Base-by-base conservation (phyloP, 2,888 invertebrate genomes). In the Andrena marginata region DNA sequence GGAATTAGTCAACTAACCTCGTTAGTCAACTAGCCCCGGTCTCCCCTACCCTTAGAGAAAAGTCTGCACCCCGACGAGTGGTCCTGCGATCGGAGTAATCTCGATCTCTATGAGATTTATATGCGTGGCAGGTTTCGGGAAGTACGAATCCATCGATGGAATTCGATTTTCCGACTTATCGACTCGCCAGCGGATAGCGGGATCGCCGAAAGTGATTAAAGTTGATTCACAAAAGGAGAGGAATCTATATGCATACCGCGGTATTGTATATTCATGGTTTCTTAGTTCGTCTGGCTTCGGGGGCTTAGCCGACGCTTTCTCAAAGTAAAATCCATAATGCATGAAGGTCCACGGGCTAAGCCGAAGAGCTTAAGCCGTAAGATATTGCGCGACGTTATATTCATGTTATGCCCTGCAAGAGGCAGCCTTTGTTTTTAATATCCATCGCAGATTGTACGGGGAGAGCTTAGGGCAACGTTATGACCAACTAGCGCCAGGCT, bases 221-320 rank as follows among this genome's bases (percentile, higher is more conserved):
- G 90, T 92, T 92, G 90, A 92, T 91, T 92, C 90, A 88, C 91
- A 90, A 92, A 75, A 92, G 90, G 87, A 56, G 26, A 89, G 87
- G 88, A 89, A 90, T 90, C 89, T 89, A 89, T 89, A 92, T 92
- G 91, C 90, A 93, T 91, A 90, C 89, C 79, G 77, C 80, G 89
- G 91, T 93, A 93, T 94, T 94, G 94, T 94, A 94, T 94, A 94
- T 94, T 94, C 94, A 94, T 94, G 92, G 93, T 94, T 93, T 93
- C 93, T 93, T 93, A 93, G 92, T 91, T 88, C 85, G 87, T 86
- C 87, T 89, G 90, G 86, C 89, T 91, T 88, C 86, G 79, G 84
- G 85, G 81, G 75, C 42, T 42, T 77, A 63, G 82, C 78, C 42
- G 80, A 68, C 75, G 85, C 87, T 90, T 90, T 91, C 92, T 91